Evolutionary conservation across 2,888 invertebrate species (phyloP).

Genomic region (Lycophotia porphyrea): DNA sequence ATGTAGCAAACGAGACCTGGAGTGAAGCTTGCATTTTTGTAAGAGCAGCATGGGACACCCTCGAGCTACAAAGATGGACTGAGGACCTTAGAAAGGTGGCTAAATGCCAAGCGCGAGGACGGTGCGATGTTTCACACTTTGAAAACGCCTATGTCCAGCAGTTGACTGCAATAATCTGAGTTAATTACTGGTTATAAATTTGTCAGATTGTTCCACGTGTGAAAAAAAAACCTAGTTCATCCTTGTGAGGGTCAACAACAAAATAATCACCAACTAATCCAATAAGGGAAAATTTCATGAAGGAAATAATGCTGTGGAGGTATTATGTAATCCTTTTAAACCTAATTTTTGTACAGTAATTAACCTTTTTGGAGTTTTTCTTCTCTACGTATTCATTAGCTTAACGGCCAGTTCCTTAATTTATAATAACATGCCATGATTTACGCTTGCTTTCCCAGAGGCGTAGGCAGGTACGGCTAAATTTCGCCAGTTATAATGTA

Average conservation of each 20-base stretch:
- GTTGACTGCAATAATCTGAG: neutral
- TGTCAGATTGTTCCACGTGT: neutral
- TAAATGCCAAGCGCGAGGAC: neutral
- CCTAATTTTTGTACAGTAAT: conserved; percentile 9
- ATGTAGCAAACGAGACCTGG: neutral
- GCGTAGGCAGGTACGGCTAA: conserved; percentile 8
- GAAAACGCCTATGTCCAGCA: neutral
- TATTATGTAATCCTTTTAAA: conserved; percentile 6
- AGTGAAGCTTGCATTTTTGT: neutral
- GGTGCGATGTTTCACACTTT: neutral
- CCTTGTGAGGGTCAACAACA: conserved; percentile 7
- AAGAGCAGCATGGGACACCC: fast-evolving
- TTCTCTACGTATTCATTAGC: conserved; percentile 25
- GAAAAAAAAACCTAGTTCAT: neutral
- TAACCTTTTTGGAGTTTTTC: conserved; percentile 24
- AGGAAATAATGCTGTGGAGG: neutral
- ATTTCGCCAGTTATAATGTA: conserved; percentile 35
- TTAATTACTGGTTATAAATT: neutral
- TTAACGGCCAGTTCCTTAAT: conserved; percentile 13
- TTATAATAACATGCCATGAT: conserved; percentile 18
- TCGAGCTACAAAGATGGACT: neutral
- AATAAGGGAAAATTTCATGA: conserved; percentile 6
- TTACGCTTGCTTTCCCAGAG: conserved; percentile 1
- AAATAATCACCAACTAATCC: conserved; percentile 43
- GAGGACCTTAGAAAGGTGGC: neutral